A percentile compares a stretch with the other conserved stretches of the same genome.
phyloP scores from a whole-genome alignment of 2,888 invertebrate genomes.

The Meiosimyza decipiens region DNA sequence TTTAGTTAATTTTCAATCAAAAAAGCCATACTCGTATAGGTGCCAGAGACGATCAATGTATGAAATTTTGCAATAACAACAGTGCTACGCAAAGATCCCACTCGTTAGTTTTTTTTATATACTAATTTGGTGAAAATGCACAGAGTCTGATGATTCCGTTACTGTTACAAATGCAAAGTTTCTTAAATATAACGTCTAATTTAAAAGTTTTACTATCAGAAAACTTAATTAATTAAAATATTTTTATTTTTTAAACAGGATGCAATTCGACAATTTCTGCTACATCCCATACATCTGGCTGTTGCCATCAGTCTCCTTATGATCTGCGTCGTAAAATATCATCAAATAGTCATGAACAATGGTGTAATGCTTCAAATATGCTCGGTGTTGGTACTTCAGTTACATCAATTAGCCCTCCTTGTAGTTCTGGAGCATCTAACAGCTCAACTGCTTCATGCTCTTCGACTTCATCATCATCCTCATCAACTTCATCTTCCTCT shows the following conservation, averaged over 20 bases:
- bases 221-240: conserved; percentile 38
- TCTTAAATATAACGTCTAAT: not conserved
- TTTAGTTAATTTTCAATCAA: too few species aligned
- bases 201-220: conserved; percentile 26
- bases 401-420: conserved; percentile 36
- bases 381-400: conserved; percentile 41
- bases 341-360: conserved; percentile 61
- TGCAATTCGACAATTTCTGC: conserved; percentile 45
- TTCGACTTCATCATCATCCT: conserved; percentile 50
- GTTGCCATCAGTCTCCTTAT: conserved; percentile 86
- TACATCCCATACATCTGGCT: conserved; percentile 60
- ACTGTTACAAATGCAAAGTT: too few species aligned
- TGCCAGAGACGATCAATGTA: too few species aligned
- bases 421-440: conserved; percentile 42
- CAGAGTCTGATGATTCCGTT: not conserved
- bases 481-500: conserved; percentile 48
- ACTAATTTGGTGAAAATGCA: not conserved
- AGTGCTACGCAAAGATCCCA: too few species aligned
- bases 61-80: too few species aligned
- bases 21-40: too few species aligned
- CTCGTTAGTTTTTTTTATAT: too few species aligned
- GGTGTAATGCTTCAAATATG: conserved; percentile 51
- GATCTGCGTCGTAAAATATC: conserved; percentile 84
- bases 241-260: conserved; percentile 44
- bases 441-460: conserved; percentile 34